Evolutionary conservation across 2,113 vertebrate genomes (phyloP), one percentile per base, ranked within the genome.

Genomic region (Phrynosoma blainvillii): DNA sequence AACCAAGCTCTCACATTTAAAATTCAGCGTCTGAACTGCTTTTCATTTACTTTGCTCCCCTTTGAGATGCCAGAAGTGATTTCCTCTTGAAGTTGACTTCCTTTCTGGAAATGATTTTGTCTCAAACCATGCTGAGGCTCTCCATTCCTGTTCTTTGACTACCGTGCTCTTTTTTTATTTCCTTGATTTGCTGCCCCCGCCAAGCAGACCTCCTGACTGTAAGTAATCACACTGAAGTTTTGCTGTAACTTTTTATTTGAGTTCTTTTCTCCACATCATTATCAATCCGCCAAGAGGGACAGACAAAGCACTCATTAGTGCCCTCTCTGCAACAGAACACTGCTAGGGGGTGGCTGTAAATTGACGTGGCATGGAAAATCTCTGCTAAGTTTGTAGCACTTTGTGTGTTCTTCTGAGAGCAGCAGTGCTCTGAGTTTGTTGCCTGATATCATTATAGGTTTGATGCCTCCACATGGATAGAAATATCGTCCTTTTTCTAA

Each of bases 351-450:
- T 96, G 96, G 96, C 96, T 96, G 96, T 90, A 96, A 96, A 97
- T 96, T 96, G 97, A 97, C 97, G 97, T 97, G 97, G 97, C 97
- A 97, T 96, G 96, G 97, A 97, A 97, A 97, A 96, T 96, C 96
- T 97, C 95, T 86, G 90, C 96, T 96, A 87, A 94, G 91, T 96
- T 88, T 95, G 93, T 86, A 92, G 90, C 95, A 92, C 95, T 93
- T 94, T 90, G 90, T 86, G 74, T 86, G 80, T 89, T 91, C 90
- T 96, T 93, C 93, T 5, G 0, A 92, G 89, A 95, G 84, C 87
- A 85, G 94, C 87, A 86, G 84, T 75, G 25, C 90, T 91, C 84
- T 73, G 89, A 95, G 92, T 93, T 75, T 79, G 88, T 79, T 74
- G 95, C 92, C 91, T 85, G 88, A 92, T 92, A 93, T 84, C 59